These are phyloP conservation scores for Paratilapia polleni DNA, from an alignment of 2,113 vertebrate species.

Conservation along the genomic window DNA sequence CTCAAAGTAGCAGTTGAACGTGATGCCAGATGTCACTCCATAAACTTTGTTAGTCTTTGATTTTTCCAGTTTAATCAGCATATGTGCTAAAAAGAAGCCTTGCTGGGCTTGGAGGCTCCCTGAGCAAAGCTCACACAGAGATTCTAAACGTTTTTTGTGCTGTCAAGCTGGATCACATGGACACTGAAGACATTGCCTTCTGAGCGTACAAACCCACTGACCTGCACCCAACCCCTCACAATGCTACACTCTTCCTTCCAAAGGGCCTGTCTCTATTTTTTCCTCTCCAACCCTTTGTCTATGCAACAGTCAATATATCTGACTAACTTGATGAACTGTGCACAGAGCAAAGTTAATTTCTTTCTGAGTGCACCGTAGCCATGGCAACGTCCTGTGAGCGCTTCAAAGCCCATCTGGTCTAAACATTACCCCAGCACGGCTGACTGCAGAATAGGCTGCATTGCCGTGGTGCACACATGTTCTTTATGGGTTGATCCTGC, in stretches of 20 bases:
- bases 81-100: background rate
- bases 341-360: slow-evolving; percentile 81
- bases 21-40: slow-evolving; percentile 38
- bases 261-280: slow-evolving; percentile 14
- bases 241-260: slow-evolving; percentile 16
- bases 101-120: background rate
- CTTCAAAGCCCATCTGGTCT: slow-evolving; percentile 86
- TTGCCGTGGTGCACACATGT: slow-evolving; percentile 74
- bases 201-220: slow-evolving; percentile 52
- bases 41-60: slow-evolving; percentile 33
- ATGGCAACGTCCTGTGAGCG: slow-evolving; percentile 86
- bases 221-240: slow-evolving; percentile 28
- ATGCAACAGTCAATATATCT: slow-evolving; percentile 79
- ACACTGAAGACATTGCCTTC: slow-evolving; percentile 60
- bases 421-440: slow-evolving; percentile 84
- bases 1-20: slow-evolving; percentile 44
- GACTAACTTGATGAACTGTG: slow-evolving; percentile 79
- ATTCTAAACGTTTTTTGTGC: slow-evolving; percentile 44
- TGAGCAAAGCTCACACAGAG: slow-evolving; percentile 36
- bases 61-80: slow-evolving; percentile 29
- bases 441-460: slow-evolving; percentile 52
- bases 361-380: slow-evolving; percentile 82
- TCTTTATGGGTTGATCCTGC: slow-evolving; percentile 80
- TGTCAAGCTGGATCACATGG: slow-evolving; percentile 57
- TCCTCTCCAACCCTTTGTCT: slow-evolving; percentile 51